Conservation (phyloP, 1,140 invertebrate species). For the Drosophila bipectinata region DNA sequence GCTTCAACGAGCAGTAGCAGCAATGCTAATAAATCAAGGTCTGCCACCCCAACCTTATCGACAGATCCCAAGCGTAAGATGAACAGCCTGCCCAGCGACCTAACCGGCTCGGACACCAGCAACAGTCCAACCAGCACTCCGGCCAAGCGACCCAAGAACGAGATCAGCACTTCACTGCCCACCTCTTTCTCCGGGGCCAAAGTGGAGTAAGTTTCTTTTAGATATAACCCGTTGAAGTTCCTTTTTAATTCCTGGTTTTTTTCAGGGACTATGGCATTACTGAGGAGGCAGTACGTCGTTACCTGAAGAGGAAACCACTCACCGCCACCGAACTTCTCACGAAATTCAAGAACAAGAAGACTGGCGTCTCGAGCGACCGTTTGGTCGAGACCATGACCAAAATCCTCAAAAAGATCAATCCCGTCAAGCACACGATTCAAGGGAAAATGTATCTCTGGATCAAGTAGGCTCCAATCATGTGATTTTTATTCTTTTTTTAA, state of each 20-base stretch:
- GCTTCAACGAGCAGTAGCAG: constrained; percentile 71
- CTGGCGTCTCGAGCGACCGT: constrained; percentile 94
- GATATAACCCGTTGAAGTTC: neutral
- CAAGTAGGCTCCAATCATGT: constrained; percentile 47
- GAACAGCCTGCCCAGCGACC: constrained; percentile 85
- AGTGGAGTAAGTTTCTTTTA: constrained; percentile 66
- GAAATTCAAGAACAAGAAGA: constrained; percentile 97
- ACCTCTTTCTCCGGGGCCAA: constrained; percentile 77
- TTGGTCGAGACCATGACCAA: constrained; percentile 96
- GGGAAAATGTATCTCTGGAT: constrained; percentile 94
- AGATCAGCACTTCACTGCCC: constrained; percentile 82
- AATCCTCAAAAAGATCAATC: constrained; percentile 97
- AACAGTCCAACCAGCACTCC: constrained; percentile 83
- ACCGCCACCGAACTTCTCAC: constrained; percentile 96
- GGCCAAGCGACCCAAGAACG: constrained; percentile 87
- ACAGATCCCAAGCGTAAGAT: constrained; percentile 84
- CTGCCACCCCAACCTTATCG: constrained; percentile 86
- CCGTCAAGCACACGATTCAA: constrained; percentile 95
- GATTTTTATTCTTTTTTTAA: constrained; percentile 19
- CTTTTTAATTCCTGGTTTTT: neutral
- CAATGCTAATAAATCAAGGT: constrained; percentile 86
- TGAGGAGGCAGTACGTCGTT: constrained; percentile 96
- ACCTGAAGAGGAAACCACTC: constrained; percentile 97
- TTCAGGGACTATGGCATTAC: constrained; percentile 94
- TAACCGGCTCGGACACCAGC: constrained; percentile 83